A percentile compares a stretch with the other conserved stretches of the same genome.
phyloP scores from a whole-genome alignment of 92 coral and sea anemone species.

The Hydrozoanthus gracilis region DNA sequence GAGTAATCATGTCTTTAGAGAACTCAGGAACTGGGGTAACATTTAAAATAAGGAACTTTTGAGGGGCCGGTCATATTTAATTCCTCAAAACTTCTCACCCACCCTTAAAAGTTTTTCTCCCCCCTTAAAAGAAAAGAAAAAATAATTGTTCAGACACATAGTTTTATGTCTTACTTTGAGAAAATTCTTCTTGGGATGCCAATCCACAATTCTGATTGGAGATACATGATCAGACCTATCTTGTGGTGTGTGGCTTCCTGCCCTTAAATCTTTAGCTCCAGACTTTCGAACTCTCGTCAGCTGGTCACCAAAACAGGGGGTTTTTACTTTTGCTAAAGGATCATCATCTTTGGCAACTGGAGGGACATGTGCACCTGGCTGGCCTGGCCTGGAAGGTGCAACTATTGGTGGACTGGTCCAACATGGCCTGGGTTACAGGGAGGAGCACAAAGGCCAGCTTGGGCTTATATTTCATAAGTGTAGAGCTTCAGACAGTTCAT shows the following conservation, averaged over 20 bases:
- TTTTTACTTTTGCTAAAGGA: constrained; percentile 60
- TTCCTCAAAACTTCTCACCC: constrained; percentile 21
- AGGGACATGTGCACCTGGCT: constrained; percentile 65
- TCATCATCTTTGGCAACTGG: constrained; percentile 69
- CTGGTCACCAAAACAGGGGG: constrained; percentile 78
- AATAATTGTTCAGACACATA: neutral
- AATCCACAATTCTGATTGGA: constrained; percentile 70
- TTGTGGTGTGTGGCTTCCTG: constrained; percentile 68
- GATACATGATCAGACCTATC: constrained; percentile 67
- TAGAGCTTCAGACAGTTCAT: constrained; percentile 53
- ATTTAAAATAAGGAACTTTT: neutral
- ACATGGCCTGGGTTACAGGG: constrained; percentile 48
- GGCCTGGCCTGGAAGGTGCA: constrained; percentile 70
- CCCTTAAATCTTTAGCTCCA: constrained; percentile 69
- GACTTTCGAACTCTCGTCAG: constrained; percentile 69
- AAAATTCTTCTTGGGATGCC: constrained; percentile 74
- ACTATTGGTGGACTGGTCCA: constrained; percentile 55
- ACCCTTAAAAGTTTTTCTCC: too few species aligned
- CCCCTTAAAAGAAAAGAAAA: constrained; percentile 18
- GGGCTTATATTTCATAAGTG: constrained; percentile 49
- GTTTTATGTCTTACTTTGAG: constrained; percentile 48
- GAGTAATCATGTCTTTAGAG: too few species aligned
- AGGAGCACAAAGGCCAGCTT: constrained; percentile 64
- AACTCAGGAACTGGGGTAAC: constrained; percentile 6
- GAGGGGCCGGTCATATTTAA: neutral